These are phyloP conservation scores for Sapajus apella DNA, from an alignment of 2,113 vertebrate genomes.

Conservation along the genomic window DNA sequence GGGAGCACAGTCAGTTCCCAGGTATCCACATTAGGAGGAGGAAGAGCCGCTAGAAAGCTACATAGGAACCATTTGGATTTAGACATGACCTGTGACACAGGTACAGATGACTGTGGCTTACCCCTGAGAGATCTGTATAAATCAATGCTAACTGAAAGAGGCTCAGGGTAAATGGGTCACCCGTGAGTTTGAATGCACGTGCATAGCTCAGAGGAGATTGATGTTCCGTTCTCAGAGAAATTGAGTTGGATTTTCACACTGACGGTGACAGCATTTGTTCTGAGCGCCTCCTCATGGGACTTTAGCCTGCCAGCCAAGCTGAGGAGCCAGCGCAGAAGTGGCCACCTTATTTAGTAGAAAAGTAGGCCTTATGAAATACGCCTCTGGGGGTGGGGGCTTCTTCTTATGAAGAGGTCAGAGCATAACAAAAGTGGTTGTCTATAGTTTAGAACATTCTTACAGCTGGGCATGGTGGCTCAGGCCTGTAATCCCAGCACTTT, in stretches of 20 bases:
- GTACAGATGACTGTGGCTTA: neutral
- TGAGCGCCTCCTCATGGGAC: neutral
- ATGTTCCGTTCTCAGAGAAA: neutral
- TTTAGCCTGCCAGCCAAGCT: neutral
- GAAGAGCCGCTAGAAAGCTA: neutral
- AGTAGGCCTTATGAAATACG: neutral
- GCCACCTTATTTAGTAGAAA: neutral
- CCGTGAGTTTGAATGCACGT: fast-evolving
- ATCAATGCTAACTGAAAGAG: neutral
- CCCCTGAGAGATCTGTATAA: neutral
- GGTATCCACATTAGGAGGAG: neutral
- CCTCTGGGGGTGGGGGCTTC: neutral
- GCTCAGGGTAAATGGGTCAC: neutral
- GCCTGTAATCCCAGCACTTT: no score
- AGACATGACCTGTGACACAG: neutral
- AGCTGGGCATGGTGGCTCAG: no score
- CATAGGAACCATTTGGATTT: neutral
- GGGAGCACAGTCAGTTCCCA: neutral
- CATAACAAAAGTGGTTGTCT: neutral
- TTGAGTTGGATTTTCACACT: neutral
- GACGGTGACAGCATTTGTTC: neutral
- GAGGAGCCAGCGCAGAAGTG: neutral
- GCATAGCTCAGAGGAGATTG: neutral
- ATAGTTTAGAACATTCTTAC: neutral
- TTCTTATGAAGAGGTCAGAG: neutral